These are phyloP conservation scores for Thalassarche chlororhynchos DNA, from an alignment of 2,113 vertebrate species.

Conservation along the genomic window DNA sequence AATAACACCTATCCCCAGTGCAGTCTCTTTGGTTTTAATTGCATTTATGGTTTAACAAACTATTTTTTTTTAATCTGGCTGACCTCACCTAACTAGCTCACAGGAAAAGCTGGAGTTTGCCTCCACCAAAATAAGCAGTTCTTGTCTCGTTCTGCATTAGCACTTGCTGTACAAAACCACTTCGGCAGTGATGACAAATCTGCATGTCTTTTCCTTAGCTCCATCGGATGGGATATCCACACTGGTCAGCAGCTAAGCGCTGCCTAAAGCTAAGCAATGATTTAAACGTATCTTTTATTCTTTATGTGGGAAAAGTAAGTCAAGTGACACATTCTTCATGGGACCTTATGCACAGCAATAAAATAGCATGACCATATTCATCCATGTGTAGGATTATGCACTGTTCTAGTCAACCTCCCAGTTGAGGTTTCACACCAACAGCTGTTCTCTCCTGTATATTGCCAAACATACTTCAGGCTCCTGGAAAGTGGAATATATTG, in stretches of 20 bases:
- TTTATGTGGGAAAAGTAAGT: background rate
- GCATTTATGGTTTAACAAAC: background rate
- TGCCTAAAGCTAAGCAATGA: background rate
- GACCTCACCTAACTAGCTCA: background rate
- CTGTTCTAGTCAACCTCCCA: background rate
- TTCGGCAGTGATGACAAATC: background rate
- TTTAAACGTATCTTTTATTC: background rate
- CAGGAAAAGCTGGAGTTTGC: background rate
- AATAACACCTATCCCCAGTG: background rate
- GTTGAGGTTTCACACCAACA: background rate
- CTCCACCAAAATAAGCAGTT: background rate
- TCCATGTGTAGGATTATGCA: background rate
- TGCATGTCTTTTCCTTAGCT: background rate
- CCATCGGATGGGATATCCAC: background rate
- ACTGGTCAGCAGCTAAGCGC: background rate
- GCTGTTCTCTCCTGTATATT: background rate
- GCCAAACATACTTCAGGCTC: conserved; percentile 16
- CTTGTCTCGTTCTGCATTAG: background rate
- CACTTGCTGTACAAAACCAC: background rate
- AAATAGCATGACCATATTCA: background rate
- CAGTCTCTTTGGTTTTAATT: background rate
- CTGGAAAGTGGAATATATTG: background rate
- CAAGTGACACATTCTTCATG: background rate
- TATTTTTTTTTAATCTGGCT: background rate
- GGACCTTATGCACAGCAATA: background rate